phyloP scores from a whole-genome alignment of 2,113 vertebrate genomes.

The Leptobrachium leishanense region DNA sequence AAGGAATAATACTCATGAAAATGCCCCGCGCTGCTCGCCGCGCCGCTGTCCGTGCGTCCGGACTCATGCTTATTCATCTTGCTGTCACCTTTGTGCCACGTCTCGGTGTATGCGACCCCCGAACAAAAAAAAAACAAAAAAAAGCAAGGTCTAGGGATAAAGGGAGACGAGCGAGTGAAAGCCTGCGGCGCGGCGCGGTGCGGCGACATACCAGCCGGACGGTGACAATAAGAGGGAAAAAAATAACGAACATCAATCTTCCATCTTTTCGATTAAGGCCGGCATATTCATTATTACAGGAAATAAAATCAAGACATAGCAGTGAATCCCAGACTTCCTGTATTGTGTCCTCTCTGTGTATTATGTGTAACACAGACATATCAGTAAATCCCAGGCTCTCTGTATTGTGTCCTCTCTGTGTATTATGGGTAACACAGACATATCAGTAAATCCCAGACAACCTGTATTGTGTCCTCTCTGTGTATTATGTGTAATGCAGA shows the following conservation, averaged over 20 bases:
- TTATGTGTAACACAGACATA: no score
- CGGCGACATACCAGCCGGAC: slow-evolving; percentile 21
- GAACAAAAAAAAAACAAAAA: slow-evolving; percentile 30
- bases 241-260: slow-evolving; percentile 43
- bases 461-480: no score
- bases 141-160: slow-evolving; percentile 39
- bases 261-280: slow-evolving; percentile 45
- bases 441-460: no score
- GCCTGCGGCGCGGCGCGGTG: slow-evolving; percentile 9
- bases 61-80: slow-evolving; percentile 43
- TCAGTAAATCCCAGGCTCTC: no score
- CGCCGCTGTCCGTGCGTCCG: slow-evolving; percentile 17
- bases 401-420: no score
- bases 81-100: slow-evolving; percentile 36
- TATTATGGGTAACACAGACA: no score
- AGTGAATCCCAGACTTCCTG: no score
- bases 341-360: no score
- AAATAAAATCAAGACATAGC: no score
- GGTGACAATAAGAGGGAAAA: slow-evolving; percentile 4
- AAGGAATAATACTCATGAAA: slow-evolving; percentile 45
- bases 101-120: slow-evolving; percentile 17
- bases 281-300: no score
- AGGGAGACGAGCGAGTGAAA: slow-evolving; percentile 36
- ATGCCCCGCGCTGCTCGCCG: slow-evolving; percentile 41
- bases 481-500: no score